Base-by-base conservation (phyloP, 2,888 invertebrate genomes). In the Tyria jacobaeae region DNA sequence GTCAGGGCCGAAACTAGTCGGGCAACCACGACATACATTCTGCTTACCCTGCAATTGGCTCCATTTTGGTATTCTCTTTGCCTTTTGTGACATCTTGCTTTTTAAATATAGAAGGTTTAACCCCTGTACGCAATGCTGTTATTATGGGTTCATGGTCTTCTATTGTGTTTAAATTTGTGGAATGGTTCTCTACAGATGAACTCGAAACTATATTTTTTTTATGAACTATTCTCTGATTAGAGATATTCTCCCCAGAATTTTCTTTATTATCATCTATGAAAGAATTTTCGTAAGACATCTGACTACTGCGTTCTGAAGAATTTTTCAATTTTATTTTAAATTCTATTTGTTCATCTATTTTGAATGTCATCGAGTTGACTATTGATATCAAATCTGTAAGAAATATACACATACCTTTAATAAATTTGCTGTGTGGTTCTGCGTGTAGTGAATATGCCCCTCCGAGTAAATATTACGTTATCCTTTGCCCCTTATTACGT, bases 351-450 rank as follows among this genome's bases (percentile, higher is more conserved):
- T 51, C 34, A 51, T 51, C 31, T 14, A 14, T 51, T 34, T 34
- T 34, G 5, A 31, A 14, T 14, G 34, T 34, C 21, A 51, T 6
- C 17, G 50, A 12, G 14, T 34, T 34, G 14, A 6, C 50, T 14
- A 25, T 12, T 51, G 34, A 34, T 34, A 51, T 34, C 0, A 51
- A 51, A 51, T 34, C 50, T 51, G 50, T 14, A 51, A 48, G 7
- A 27, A 15, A 27, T 15, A 25, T 6, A 15, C 24, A n/a, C n/a
- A 41, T 2, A 0, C n/a, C 5, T 41, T 4, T 15, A 4, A 7
- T 6, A 41, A n/a, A 47, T 5, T 21, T n/a, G n/a, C n/a, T n/a
- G n/a, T n/a, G n/a, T n/a, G n/a, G n/a, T n/a, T n/a, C n/a, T n/a
- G n/a, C n/a, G n/a, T n/a, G n/a, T n/a, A n/a, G n/a, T n/a, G n/a